A percentile compares a stretch with the other conserved stretches of the same genome.
Conservation (phyloP, 1,140 invertebrate species). For the Drosophila ercepeae region DNA sequence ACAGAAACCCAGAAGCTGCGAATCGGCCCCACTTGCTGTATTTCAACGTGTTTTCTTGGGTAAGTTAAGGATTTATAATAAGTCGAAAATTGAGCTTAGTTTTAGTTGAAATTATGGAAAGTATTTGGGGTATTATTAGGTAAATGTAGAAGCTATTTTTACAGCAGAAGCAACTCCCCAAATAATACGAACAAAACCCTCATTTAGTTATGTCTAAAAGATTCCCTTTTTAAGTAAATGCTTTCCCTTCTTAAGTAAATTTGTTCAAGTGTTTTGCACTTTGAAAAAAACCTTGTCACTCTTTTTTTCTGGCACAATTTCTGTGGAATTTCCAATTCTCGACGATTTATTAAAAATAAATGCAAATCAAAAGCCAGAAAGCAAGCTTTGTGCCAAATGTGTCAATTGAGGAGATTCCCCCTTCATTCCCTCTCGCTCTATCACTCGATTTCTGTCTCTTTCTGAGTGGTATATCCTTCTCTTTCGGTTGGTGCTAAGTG, state of each 20-base stretch:
- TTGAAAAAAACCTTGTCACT: background rate
- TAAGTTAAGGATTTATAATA: conserved; percentile 31
- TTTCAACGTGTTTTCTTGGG: conserved; percentile 35
- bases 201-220: no score
- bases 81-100: background rate
- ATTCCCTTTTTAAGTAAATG: background rate
- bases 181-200: no score
- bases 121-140: no score
- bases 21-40: conserved; percentile 4
- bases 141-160: no score
- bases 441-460: background rate
- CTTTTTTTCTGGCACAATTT: conserved; percentile 7
- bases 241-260: background rate
- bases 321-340: background rate
- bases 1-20: conserved; percentile 30
- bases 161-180: no score
- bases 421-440: no score
- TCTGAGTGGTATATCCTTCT: background rate
- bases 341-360: conserved; percentile 40
- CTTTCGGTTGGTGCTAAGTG: conserved; percentile 47
- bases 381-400: conserved; percentile 57
- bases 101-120: background rate
- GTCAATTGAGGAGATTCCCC: conserved; percentile 47
- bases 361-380: conserved; percentile 31
- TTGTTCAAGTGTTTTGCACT: background rate